Conservation (phyloP, 2,797 vertebrate species). For the Anomalospiza imberbis region DNA sequence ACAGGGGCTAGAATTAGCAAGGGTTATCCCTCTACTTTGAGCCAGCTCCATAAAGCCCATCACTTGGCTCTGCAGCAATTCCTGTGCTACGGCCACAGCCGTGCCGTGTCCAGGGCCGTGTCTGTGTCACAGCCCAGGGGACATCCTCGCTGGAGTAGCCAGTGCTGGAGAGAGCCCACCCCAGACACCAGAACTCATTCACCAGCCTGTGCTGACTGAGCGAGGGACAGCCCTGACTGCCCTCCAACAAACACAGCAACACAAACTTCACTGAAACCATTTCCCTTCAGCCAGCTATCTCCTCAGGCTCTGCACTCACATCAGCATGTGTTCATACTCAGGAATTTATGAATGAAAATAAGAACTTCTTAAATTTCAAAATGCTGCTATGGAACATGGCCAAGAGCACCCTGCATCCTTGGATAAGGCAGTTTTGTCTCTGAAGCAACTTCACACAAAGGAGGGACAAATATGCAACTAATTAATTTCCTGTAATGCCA, state of each 20-base stretch:
- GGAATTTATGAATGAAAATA: background rate
- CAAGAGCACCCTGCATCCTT: background rate
- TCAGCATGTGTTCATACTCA: background rate
- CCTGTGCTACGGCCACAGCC: background rate
- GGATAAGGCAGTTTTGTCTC: background rate
- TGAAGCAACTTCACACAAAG: background rate
- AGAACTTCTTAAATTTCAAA: background rate
- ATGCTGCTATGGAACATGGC: background rate
- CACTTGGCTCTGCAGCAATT: background rate
- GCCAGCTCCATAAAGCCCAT: background rate
- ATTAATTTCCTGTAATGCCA: background rate
- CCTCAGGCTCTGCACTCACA: background rate
- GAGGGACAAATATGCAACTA: background rate
- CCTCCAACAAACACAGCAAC: background rate
- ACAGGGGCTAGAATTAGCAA: background rate
- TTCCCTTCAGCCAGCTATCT: background rate
- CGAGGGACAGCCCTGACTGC: background rate
- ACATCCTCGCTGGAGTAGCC: background rate
- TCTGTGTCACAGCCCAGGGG: background rate
- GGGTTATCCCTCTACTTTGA: background rate
- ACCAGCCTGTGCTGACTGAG: fast-evolving
- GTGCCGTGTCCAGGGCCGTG: fast-evolving
- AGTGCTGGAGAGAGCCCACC: fast-evolving
- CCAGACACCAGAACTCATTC: fast-evolving
- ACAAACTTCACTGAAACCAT: background rate